A percentile compares a stretch with the other conserved stretches of the same genome.
These are phyloP conservation scores for Malurus cyaneus DNA, from an alignment of 2,113 vertebrate species.

Conservation along the genomic window DNA sequence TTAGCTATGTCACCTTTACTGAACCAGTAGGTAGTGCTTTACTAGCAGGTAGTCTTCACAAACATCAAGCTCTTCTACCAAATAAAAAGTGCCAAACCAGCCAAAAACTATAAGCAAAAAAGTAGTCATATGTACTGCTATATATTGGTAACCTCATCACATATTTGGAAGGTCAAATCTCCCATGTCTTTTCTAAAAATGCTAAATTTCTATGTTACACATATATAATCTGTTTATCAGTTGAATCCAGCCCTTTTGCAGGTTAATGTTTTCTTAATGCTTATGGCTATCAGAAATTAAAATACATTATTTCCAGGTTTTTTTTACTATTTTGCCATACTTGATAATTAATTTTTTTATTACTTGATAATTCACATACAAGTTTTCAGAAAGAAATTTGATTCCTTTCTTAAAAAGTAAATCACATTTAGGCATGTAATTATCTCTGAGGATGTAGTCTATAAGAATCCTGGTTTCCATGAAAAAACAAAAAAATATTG, in stretches of 20 bases:
- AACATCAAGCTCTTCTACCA: background rate
- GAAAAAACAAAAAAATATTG: background rate
- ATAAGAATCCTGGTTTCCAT: background rate
- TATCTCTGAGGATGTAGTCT: background rate
- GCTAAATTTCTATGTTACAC: background rate
- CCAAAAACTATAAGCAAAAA: background rate
- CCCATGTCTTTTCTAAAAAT: background rate
- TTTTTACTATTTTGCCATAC: background rate
- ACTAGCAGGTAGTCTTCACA: background rate
- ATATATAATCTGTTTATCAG: background rate
- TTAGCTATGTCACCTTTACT: background rate
- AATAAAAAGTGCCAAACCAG: background rate
- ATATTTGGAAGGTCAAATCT: background rate
- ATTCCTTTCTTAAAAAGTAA: background rate
- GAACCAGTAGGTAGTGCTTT: background rate
- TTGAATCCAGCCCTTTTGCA: background rate
- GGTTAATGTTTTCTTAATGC: background rate
- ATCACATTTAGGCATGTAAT: background rate
- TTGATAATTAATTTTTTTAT: no score
- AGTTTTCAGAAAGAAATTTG: background rate
- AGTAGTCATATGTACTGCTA: fast-evolving
- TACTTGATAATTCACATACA: background rate
- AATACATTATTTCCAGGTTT: background rate
- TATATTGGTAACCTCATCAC: fast-evolving
- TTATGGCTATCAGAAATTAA: background rate